These are phyloP conservation scores for Origma solitaria DNA, from an alignment of 2,113 vertebrate species.

Conservation along the genomic window DNA sequence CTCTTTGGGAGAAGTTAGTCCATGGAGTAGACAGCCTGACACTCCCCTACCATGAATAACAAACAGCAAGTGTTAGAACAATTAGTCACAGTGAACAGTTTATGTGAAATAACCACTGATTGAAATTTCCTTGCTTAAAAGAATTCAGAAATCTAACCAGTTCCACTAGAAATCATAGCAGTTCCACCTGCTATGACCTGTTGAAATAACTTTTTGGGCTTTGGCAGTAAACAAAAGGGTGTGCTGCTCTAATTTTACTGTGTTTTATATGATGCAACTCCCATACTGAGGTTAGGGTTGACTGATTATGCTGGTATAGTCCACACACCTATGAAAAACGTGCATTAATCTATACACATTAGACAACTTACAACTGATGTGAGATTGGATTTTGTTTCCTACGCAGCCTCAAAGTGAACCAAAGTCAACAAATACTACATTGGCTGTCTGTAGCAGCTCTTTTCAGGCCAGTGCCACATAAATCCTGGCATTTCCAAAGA, in stretches of 20 bases:
- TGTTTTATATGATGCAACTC: neutral
- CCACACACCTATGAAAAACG: neutral
- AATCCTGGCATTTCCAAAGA: neutral
- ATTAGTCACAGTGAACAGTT: slow-evolving; percentile 4
- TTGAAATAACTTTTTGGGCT: neutral
- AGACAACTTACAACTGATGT: neutral
- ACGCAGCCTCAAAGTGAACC: neutral
- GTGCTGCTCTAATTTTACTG: neutral
- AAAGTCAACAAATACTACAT: neutral
- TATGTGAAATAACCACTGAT: neutral
- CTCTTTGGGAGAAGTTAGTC: neutral
- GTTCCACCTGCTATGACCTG: neutral
- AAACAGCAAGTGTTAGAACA: slow-evolving; percentile 1
- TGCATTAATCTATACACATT: neutral
- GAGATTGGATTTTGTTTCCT: neutral
- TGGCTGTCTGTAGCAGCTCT: neutral
- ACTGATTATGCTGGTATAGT: neutral
- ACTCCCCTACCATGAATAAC: neutral
- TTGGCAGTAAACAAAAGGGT: neutral
- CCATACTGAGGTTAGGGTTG: neutral
- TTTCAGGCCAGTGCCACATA: neutral
- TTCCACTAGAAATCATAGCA: too few relatives aligned
- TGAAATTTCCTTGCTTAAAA: slow-evolving; percentile 10
- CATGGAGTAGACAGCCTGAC: neutral
- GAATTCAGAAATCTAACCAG: neutral